Base-by-base conservation (phyloP, 2,888 invertebrate genomes). In the Eupelmus urozonus region DNA sequence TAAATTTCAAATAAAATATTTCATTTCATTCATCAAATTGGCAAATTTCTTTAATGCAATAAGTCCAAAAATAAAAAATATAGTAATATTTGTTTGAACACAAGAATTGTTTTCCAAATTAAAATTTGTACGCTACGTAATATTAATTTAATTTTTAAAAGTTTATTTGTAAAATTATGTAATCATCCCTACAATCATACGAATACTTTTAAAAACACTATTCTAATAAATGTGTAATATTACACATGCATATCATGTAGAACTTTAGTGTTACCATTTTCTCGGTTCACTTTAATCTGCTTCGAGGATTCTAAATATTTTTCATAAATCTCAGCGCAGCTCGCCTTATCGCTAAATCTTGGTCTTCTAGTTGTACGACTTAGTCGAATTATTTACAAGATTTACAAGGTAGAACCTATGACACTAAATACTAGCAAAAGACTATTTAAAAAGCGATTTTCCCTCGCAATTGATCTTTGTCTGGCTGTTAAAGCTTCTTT, bases 371-470 rank as follows among this genome's bases (percentile, higher is more conserved):
- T 79, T 76, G 63, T 73, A 76, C 45, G 72, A 57, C 51, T 73
- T 76, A 76, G 71, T 79, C 66, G 66, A 29, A 27, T 82, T 85
- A 86, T 85, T 82, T 84, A 85, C 85, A 84, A 84, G 82, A 85
- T 86, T 83, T 84, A 86, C 84, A 85, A 82, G 76, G 70, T 83
- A 79, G 74, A 55, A 81, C 80, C 81, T 79, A 84, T 83, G 79
- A 80, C 78, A 83, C 81, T 87, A 85, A 85, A 86, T 45, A 85
- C 85, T 87, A 85, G 83, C 83, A 75, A 83, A 83, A 79, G 20
- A 76, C 42, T 53, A 55, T 62, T 76, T 57, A 63, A 66, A 45
- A 49, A 16, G 57, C 16, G 40, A 16, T 63, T 20, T 23, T 49
- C 49, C 9, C 42, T 20, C 55, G 7, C n/a, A 57, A 25, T 27